Conservation (phyloP, 2,797 vertebrate species). For the Erethizon dorsatum region DNA sequence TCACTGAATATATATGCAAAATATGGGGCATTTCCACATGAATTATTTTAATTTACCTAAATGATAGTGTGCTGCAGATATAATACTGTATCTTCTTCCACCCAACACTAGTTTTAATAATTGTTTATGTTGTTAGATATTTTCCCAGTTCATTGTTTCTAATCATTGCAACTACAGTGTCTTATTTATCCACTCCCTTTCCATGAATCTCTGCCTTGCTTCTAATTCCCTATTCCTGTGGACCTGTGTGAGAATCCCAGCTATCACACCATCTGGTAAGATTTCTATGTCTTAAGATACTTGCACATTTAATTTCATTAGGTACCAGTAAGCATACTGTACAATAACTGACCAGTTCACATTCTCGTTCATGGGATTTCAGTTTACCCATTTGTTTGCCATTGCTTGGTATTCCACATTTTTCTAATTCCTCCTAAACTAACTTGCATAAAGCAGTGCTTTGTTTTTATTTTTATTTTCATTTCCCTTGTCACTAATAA, state of each 20-base stretch:
- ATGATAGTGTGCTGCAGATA: neutral
- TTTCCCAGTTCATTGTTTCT: neutral
- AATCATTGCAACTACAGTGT: neutral
- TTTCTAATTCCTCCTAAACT: neutral
- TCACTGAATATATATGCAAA: neutral
- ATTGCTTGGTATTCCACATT: neutral
- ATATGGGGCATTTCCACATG: neutral
- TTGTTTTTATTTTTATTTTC: neutral
- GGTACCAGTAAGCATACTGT: neutral
- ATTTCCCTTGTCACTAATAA: neutral
- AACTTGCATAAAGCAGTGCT: neutral
- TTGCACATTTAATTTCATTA: neutral
- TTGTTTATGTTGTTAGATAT: neutral
- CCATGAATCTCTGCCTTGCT: neutral
- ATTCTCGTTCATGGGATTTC: neutral
- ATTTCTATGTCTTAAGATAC: neutral
- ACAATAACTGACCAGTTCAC: neutral
- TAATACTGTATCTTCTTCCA: neutral
- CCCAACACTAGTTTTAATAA: neutral
- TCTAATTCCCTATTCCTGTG: neutral
- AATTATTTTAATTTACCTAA: constrained; percentile 11
- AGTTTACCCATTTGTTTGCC: neutral
- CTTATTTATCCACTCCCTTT: neutral
- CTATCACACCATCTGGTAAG: neutral
- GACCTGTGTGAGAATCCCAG: neutral